These are phyloP conservation scores for Resseliella maxima DNA, from an alignment of 2,888 invertebrate species.

Conservation along the genomic window DNA sequence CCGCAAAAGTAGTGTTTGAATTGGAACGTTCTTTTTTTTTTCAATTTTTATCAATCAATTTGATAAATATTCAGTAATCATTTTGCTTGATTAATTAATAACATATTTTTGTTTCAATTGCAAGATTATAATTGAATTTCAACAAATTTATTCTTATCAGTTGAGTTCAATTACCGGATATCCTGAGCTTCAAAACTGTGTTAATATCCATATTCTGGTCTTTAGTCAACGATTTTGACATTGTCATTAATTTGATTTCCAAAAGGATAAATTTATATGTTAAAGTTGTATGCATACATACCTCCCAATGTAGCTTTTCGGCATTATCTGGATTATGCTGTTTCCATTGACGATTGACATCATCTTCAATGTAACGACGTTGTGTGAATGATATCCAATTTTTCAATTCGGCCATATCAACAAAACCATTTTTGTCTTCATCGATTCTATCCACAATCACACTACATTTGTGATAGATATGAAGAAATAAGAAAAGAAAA, in stretches of 20 bases:
- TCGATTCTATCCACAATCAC: conserved; percentile 95
- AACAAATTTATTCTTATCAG: too few relatives aligned
- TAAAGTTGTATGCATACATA: conserved; percentile 62
- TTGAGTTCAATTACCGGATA: not conserved
- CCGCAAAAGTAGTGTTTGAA: too few relatives aligned
- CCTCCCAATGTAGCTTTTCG: conserved; percentile 84
- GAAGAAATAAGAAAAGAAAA: not conserved
- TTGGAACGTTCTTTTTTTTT: too few relatives aligned
- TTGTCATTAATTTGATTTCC: not conserved
- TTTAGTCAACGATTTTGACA: not conserved
- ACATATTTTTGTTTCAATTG: too few relatives aligned
- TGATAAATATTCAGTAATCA: too few relatives aligned
- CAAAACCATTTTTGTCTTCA: conserved; percentile 81
- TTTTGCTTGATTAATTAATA: too few relatives aligned
- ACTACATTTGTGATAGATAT: conserved; percentile 69
- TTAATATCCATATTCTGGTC: not conserved
- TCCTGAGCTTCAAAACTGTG: not conserved
- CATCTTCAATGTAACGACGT: conserved; percentile 89
- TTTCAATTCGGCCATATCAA: conserved; percentile 88
- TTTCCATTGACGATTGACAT: conserved; percentile 93
- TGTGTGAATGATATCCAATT: conserved; percentile 97
- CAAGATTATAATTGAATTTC: too few relatives aligned
- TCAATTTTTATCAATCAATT: too few relatives aligned
- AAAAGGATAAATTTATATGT: conserved; percentile 17
- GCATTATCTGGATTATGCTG: conserved; percentile 85